Evolutionary conservation across 2,797 vertebrate species (phyloP), one percentile per base, ranked within the genome.

Genomic region (Megaceryle alcyon): DNA sequence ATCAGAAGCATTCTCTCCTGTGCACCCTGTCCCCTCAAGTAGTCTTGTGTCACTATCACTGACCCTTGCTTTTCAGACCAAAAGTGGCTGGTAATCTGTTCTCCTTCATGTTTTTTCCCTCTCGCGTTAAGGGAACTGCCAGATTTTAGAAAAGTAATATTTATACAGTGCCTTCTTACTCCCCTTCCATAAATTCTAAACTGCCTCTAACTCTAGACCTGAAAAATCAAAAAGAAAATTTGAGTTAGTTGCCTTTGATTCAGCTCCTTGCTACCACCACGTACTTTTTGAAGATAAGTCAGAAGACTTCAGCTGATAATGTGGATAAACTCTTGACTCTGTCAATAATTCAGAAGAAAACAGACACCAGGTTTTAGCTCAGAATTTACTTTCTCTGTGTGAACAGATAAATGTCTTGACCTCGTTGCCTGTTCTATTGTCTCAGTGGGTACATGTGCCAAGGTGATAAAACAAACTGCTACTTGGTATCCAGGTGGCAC

Each of bases 401-500:
- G 31, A 92, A 21, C 53, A 84, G 70, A 66, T 92, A 77, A 93
- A 77, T 89, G 49, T 93, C 94, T 95, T 93, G 81, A 96, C 82
- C 75, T 93, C 65, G 63, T 92, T 90, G 70, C 71, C 82, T 79
- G 10, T 65, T 94, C 86, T 78, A 92, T 81, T 96, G 72, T 69
- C 79, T 96, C 54, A 76, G 66, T 92, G 56, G 28, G 68, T 84
- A 61, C 70, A 16, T 68, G 69, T 95, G 83, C 68, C 86, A 95
- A 94, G 64, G 85, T 95, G 91, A 91, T 91, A 92, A 97, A 96
- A 90, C 82, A 95, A 94, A 91, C 93, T 96, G 95, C 77, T 92
- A 82, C 88, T 90, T 91, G 86, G 56, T 94, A 90, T 90, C 84
- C 71, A 96, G 85, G 88, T 89, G 82, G 61, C 57, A 90, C 51